Percentiles rank a stretch among this genome's conserved stretches.
These are phyloP conservation scores for Ectemnius continuus DNA, from an alignment of 2,888 invertebrate species.

Conservation along the genomic window DNA sequence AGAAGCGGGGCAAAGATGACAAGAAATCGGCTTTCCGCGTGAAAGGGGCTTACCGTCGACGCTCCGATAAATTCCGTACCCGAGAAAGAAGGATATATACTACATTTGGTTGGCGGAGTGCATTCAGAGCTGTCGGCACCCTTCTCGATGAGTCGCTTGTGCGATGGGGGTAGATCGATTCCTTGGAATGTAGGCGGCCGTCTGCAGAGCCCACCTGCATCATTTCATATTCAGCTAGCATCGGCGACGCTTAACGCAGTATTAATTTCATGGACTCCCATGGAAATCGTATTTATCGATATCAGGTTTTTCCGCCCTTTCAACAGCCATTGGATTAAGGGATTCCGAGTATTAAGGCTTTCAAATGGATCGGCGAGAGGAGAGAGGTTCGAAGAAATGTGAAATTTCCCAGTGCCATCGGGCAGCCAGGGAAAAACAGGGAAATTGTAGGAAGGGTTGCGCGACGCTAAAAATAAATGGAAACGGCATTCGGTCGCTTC, in stretches of 20 bases:
- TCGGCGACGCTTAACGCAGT: no score
- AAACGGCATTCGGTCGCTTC: slow-evolving; percentile 50
- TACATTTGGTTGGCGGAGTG: slow-evolving; percentile 60
- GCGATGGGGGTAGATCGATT: slow-evolving; percentile 9
- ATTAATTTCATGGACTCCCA: no score
- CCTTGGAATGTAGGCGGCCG: not conserved
- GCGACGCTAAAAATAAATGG: slow-evolving; percentile 68
- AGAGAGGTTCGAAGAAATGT: slow-evolving; percentile 66
- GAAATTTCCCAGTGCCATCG: slow-evolving; percentile 60
- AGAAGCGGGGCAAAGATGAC: slow-evolving; percentile 42
- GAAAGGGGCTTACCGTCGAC: slow-evolving; percentile 55
- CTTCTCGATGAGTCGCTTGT: slow-evolving; percentile 41
- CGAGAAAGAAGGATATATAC: slow-evolving; percentile 48
- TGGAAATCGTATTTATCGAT: no score
- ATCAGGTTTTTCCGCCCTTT: slow-evolving; percentile 10
- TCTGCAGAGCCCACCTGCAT: not conserved
- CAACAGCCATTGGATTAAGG: slow-evolving; percentile 11
- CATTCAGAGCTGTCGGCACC: slow-evolving; percentile 63
- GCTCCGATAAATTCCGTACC: slow-evolving; percentile 62
- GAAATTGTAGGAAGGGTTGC: slow-evolving; percentile 17
- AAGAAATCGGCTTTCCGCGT: slow-evolving; percentile 57
- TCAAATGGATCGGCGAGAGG: slow-evolving; percentile 39
- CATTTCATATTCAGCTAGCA: no score
- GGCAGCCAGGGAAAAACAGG: not conserved
- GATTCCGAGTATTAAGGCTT: slow-evolving; percentile 2